Conservation (phyloP, 2,888 invertebrate species). For the Nephrocerus scutellatus region DNA sequence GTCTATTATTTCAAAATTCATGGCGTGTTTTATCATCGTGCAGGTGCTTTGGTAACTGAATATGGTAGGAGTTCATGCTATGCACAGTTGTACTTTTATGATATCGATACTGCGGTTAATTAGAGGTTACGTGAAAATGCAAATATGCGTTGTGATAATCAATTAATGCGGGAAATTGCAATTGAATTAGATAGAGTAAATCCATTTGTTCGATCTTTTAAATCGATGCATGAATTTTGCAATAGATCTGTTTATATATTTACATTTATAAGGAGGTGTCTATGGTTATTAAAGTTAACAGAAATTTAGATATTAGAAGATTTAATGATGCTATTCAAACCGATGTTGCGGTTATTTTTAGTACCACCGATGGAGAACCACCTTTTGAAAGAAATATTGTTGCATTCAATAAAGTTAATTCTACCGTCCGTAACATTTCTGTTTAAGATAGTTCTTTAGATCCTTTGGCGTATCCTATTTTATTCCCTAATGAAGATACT, state of each 20-base stretch:
- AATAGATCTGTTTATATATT: conserved; percentile 6
- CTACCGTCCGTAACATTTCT: conserved; percentile 10
- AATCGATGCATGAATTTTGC: conserved; percentile 14
- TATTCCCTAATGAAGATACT: conserved; percentile 20
- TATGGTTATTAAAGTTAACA: conserved; percentile 17
- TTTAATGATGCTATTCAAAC: conserved; percentile 19
- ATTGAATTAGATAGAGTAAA: conserved; percentile 11
- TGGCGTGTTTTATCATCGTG: conserved; percentile 12
- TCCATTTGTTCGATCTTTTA: conserved; percentile 16
- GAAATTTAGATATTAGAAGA: conserved; percentile 35
- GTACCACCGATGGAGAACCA: conserved; percentile 14
- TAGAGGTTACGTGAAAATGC: neutral
- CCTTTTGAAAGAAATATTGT: conserved; percentile 17
- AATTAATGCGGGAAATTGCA: conserved; percentile 4
- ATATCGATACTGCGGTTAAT: conserved; percentile 12
- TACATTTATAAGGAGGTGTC: conserved; percentile 10
- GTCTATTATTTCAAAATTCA: conserved; percentile 10
- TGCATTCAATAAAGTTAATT: conserved; percentile 14
- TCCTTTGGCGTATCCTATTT: conserved; percentile 19
- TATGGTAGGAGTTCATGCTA: conserved; percentile 12
- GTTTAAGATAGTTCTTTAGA: conserved; percentile 18
- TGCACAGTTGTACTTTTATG: conserved; percentile 18
- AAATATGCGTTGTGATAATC: conserved; percentile 6
- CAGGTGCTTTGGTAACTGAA: conserved; percentile 3
- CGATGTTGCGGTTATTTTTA: conserved; percentile 18